Base-by-base conservation (phyloP, 2,797 vertebrate genomes). In the Lemur catta region DNA sequence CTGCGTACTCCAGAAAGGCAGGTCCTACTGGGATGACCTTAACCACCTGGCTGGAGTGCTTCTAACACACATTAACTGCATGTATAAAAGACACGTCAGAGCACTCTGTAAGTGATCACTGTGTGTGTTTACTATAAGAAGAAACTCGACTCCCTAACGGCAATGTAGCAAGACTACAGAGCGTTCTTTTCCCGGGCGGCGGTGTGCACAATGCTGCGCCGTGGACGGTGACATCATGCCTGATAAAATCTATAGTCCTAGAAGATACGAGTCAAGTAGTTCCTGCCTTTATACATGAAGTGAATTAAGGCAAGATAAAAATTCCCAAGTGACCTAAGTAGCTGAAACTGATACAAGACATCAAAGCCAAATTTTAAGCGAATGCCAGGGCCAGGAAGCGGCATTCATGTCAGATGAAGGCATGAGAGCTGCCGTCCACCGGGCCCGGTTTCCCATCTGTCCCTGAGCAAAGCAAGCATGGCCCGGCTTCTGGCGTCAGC, bases 241-340 rank as follows among this genome's bases (percentile, higher is more conserved):
- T 12, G 92, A 92, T 35, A 61, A 67, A 50, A 88, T 57, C 71
- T 4, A 30, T 7, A 9, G n/a, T 57, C 55, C 84, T 55, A 20
- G 5, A 6, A 35, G 55, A 52, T 17, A 59, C 5, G 35, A 50
- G n/a, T 12, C 46, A 67, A 61, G 61, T 17, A 75, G 50, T 52
- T 89, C 89, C 89, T 78, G 82, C 59, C 72, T 87, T 94, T 48
- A 61, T 28, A 41, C 35, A 26, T 2, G 8, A 78, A 22, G 17
- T 35, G 33, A 93, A 86, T 26, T 18, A 61, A 41, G 26, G 18
- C 75, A 92, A 89, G 84, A 67, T 22, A 79, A 84, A 94, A 71
- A 93, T 24, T 57, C 90, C 89, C 91, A 35, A 30, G 20, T 8
- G 65, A 43, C 50, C 88, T 13, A 9, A 35, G 30, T 0, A 13